Conservation (phyloP, 2,113 vertebrate genomes). For the Otolemur garnettii region DNA sequence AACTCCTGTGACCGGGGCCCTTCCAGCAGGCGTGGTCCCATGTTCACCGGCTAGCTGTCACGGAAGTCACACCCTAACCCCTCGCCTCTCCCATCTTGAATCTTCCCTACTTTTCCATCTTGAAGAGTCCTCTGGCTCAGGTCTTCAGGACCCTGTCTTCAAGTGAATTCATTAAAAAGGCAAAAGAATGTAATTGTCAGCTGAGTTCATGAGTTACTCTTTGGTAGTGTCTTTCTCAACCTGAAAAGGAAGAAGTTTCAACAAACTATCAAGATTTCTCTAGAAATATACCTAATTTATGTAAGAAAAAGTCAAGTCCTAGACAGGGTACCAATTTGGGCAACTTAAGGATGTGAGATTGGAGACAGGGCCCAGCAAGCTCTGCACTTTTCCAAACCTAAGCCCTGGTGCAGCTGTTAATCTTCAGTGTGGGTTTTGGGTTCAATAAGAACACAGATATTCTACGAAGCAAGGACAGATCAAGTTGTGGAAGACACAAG, state of each 20-base stretch:
- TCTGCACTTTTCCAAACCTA: neutral
- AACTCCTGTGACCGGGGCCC: neutral
- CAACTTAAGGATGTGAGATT: neutral
- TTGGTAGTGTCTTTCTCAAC: neutral
- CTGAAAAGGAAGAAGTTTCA: constrained; percentile 11
- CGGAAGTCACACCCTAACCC: too few relatives aligned
- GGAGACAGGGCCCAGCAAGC: neutral
- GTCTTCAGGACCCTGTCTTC: neutral
- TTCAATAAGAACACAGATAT: neutral
- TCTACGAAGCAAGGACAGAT: neutral
- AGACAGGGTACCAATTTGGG: neutral
- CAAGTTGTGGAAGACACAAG: neutral
- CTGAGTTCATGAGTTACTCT: neutral
- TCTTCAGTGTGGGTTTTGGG: neutral
- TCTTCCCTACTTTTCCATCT: neutral
- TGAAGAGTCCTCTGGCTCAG: neutral
- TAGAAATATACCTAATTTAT: neutral
- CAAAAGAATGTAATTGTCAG: neutral
- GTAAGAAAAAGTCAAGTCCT: neutral
- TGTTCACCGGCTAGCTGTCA: neutral
- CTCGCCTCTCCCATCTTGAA: neutral
- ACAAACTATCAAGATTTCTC: neutral
- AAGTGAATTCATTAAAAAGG: neutral
- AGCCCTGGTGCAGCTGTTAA: neutral
- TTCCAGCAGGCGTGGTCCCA: neutral